Percentiles rank a stretch among this genome's conserved stretches.
phyloP scores from a whole-genome alignment of 2,888 invertebrate species.

The Odontomyia ornata region DNA sequence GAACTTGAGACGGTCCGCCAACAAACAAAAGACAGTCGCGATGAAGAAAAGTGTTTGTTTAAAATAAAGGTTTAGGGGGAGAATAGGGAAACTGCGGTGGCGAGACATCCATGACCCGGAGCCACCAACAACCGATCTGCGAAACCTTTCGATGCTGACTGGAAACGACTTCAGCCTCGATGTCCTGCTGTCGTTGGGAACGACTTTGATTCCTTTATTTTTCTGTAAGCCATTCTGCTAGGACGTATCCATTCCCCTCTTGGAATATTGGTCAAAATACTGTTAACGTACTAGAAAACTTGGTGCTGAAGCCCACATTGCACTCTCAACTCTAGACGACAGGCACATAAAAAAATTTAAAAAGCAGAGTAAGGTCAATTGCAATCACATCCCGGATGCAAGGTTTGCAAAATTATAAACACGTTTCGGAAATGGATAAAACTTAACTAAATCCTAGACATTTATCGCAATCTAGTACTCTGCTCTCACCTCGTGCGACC shows the following conservation, averaged over 20 bases:
- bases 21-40: slow-evolving; percentile 7
- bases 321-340: no score
- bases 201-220: slow-evolving; percentile 5
- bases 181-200: neutral
- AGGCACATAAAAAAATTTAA: no score
- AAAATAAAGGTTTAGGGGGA: neutral
- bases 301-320: neutral
- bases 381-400: no score
- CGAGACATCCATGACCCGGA: slow-evolving; percentile 17
- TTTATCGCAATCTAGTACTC: no score
- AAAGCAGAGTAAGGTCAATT: no score
- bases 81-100: slow-evolving; percentile 29
- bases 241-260: slow-evolving; percentile 14
- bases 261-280: slow-evolving; percentile 34
- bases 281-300: neutral
- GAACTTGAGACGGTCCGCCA: neutral
- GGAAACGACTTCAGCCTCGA: slow-evolving; percentile 39
- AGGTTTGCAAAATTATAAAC: no score
- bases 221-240: slow-evolving; percentile 10
- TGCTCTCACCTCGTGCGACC: no score
- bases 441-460: no score
- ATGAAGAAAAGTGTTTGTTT: neutral
- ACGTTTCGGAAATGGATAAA: no score
- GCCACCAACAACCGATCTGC: slow-evolving; percentile 42
- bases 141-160: slow-evolving; percentile 47